Evolutionary conservation across 2,888 invertebrate species (phyloP), one percentile per base, ranked within the genome.

Genomic region (Drosophila melanosoma): DNA sequence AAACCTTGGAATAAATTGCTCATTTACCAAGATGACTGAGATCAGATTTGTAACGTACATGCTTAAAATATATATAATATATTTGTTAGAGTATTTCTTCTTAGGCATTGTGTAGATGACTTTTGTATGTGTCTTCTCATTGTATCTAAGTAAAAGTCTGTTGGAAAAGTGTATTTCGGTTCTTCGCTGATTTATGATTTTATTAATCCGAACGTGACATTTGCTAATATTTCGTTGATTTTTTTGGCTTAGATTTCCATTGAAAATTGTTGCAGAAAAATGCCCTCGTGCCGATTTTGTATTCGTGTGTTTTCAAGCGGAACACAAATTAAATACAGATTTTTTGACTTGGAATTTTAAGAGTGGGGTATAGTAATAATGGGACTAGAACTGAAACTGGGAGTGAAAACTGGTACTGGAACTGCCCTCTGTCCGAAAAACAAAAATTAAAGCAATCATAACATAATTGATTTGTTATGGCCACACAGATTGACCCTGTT

Each of bases 161-260:
- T 48, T 45, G 32, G 4, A 7, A 66, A 32, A 53, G 38, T 11
- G n/a, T 15, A 20, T 54, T 26, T 53, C 12, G 42, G 35, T 29
- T 45, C 42, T 60, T 54, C 33, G 40, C 56, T 76, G 79, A 82
- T 82, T 80, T 79, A 72, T 69, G 52, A 32, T 52, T 70, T 78
- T 49, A 62, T 66, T 65, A 64, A 53, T 66, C 52, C 64, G 81
- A 60, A 76, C 90, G 89, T 89, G 87, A 85, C 89, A 85, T 82
- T 84, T 63, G 78, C 75, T 64, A 82, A 87, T 82, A 83, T 73
- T 65, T 53, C 64, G 49, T 38, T 17, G 48, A 64, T 49, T 75
- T 36, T 57, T 49, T 49, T 56, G 10, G 7, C 10, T 51, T 36
- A 15, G 15, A 45, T 45, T 64, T 40, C 29, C 23, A 12, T 29